These are phyloP conservation scores for Dipodomys merriami DNA, from an alignment of 2,113 vertebrate genomes.

Conservation along the genomic window DNA sequence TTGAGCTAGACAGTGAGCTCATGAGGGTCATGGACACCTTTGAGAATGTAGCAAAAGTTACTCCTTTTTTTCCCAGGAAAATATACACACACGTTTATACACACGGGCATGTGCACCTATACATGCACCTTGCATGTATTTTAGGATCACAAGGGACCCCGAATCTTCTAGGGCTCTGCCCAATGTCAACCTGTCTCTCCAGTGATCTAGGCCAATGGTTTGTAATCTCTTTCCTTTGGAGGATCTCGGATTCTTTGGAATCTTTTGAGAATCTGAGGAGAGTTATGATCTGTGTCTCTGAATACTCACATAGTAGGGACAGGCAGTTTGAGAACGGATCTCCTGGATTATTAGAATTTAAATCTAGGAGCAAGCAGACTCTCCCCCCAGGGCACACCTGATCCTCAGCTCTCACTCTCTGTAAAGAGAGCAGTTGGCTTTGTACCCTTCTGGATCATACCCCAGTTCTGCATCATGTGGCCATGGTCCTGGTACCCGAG, in stretches of 20 bases:
- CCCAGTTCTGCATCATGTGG: no score
- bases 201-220: neutral
- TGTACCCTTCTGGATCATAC: neutral
- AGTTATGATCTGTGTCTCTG: neutral
- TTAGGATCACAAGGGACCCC: neutral
- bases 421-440: neutral
- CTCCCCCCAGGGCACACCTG: neutral
- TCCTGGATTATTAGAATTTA: neutral
- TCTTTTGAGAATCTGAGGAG: slow-evolving; percentile 26
- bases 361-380: neutral
- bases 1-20: neutral
- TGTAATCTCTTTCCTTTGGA: neutral
- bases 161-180: neutral
- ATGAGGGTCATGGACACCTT: neutral
- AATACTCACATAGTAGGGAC: neutral
- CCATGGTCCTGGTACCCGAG: neutral
- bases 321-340: neutral
- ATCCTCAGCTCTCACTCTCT: neutral
- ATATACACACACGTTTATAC: neutral
- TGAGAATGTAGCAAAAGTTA: slow-evolving; percentile 46
- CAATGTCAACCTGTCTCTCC: neutral
- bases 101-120: neutral
- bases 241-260: neutral
- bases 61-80: slow-evolving; percentile 19
- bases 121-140: neutral